phyloP scores from a whole-genome alignment of 2,888 invertebrate genomes.

The Chloroclysta siterata region DNA sequence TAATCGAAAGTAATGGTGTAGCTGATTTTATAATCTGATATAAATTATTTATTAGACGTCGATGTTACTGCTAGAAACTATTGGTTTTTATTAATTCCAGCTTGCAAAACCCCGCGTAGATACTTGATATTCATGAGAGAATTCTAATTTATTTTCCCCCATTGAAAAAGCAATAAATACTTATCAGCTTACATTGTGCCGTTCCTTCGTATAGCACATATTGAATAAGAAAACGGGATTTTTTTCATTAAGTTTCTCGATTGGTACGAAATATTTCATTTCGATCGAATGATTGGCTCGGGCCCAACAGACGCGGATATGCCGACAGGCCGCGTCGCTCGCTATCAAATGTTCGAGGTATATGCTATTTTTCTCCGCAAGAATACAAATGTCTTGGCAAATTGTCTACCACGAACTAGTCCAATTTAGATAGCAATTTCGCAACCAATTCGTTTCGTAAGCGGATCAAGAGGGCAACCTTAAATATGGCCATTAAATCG shows the following conservation, averaged over 20 bases:
- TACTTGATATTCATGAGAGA: slow-evolving; percentile 42
- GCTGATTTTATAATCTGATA: too few species aligned
- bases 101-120: slow-evolving; percentile 10
- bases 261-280: slow-evolving; percentile 74
- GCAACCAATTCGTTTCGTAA: slow-evolving; percentile 82
- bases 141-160: slow-evolving; percentile 46
- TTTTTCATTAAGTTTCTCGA: slow-evolving; percentile 69
- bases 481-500: slow-evolving; percentile 80
- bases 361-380: slow-evolving; percentile 81
- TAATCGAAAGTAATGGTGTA: too few species aligned
- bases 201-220: slow-evolving; percentile 47
- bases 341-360: slow-evolving; percentile 79
- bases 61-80: too few species aligned
- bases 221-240: slow-evolving; percentile 59
- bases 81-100: slow-evolving; percentile 5
- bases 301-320: slow-evolving; percentile 68
- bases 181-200: slow-evolving; percentile 44
- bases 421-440: slow-evolving; percentile 84
- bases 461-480: slow-evolving; percentile 79
- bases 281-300: slow-evolving; percentile 76
- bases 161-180: slow-evolving; percentile 46
- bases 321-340: slow-evolving; percentile 70
- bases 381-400: slow-evolving; percentile 85
- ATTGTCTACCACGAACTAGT: slow-evolving; percentile 82
- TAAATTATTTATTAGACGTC: too few species aligned